Evolutionary conservation across 2,797 vertebrate species (phyloP), one percentile per base, ranked within the genome.

Genomic region (Crossoptilon crossoptilon): DNA sequence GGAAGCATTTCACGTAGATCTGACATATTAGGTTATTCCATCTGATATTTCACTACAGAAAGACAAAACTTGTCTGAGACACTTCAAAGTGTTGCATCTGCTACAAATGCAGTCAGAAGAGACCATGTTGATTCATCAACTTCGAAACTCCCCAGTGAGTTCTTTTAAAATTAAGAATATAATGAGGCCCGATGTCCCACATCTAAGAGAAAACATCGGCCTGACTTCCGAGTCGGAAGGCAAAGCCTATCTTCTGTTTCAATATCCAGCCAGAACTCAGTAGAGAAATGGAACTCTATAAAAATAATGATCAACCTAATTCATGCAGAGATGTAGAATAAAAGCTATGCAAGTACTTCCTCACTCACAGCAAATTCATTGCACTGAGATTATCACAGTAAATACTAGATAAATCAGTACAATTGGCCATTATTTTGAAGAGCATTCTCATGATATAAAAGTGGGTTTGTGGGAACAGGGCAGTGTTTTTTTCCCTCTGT

Each of bases 351-450:
- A 90, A 73, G 26, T 68, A 76, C 27, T 62, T 85, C 81, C 63
- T 90, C 59, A 77, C 58, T 75, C 73, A 39, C 24, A 93, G 76
- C 24, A 90, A 73, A 87, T 88, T 44, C 56, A n/a, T 51, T 55
- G 82, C 81, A 91, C 53, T 58, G 85, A 89, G 19, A 82, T 74
- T 68, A 81, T 63, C 79, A 88, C 76, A 87, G 63, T 56, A 85
- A 94, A 80, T 64, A 92, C 63, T 74, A 87, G n/a, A 84, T 53
- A 77, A 90, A 81, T n/a, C 51, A 77, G 27, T 84, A 91, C 21
- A 87, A 93, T n/a, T 63, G 88, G 87, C 66, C 90, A 84, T 75
- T 92, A 78, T 92, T 96, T 96, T 95, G 86, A 91, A 94, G 82
- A 87, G 37, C 44, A 79, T 76, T 91, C 41, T 68, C 64, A 72